Evolutionary conservation across 2,113 vertebrate species (phyloP), one percentile per base, ranked within the genome.

Genomic region (Cichladusa arquata): DNA sequence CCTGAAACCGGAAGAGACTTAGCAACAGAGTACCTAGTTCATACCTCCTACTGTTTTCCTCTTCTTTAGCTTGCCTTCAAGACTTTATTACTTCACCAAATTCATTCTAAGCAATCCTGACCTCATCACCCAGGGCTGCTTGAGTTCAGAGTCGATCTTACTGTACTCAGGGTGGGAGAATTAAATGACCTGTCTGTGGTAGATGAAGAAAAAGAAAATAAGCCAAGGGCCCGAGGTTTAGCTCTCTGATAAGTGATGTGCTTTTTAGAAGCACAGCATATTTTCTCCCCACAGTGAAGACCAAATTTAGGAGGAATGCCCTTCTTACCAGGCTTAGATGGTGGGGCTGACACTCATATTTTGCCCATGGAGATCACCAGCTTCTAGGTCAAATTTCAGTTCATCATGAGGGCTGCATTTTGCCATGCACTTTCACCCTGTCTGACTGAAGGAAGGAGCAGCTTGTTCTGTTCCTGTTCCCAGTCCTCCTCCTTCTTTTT

Each of bases 71-170:
- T 88, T 96, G 76, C 69, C 81, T 95, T 89, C 84, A 91, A 94
- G 94, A 92, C 61, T 96, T 95, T 85, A 96, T 94, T 94, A 96
- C 77, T 80, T 66, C 81, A 29, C 81, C 87, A 95, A 96, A 93
- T 72, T 90, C 95, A 91, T 94, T 92, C 90, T 12, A 51, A 94
- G 83, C 71, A 87, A 88, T 92, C 84, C 80, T 96, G 93, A 96
- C 95, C 95, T 95, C 92, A 87, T 81, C 91, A 95, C 93, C 91
- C 82, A 95, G 72, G 88, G 90, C 73, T 91, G 80, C 79, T 88
- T 51, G 90, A 86, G 61, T 81, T 94, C 86, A 71, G 71, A 78
- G 71, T 76, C 45, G 3, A 88, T 93, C 91, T 94, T 12, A 69
- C 86, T 87, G 84, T 92, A 92, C 90, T 95, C 76, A 25, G 50